These are phyloP conservation scores for Zaprionus taronus DNA, from an alignment of 1,140 invertebrate genomes.

Conservation along the genomic window DNA sequence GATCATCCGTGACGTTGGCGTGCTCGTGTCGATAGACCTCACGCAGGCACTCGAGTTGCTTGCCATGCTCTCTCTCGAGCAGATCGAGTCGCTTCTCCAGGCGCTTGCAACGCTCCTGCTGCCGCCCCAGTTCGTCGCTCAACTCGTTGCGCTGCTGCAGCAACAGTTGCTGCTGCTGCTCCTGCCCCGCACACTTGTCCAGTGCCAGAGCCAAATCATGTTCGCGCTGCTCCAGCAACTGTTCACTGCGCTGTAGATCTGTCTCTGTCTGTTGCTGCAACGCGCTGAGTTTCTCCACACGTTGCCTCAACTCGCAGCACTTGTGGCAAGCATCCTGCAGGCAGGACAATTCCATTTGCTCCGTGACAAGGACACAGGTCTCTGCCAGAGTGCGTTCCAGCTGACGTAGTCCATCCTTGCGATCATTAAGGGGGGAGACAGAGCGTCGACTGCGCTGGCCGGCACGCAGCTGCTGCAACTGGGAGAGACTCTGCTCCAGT, in stretches of 20 bases:
- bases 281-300: conserved; percentile 64
- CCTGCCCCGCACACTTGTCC: conserved; percentile 70
- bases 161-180: conserved; percentile 72
- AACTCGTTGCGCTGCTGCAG: conserved; percentile 79
- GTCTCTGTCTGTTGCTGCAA: conserved; percentile 67
- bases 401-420: conserved; percentile 86
- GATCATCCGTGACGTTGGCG: conserved; percentile 85
- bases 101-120: conserved; percentile 88
- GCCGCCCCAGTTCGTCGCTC: conserved; percentile 85
- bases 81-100: conserved; percentile 89
- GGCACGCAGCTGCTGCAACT: conserved; percentile 86
- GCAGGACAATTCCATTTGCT: conserved; percentile 76
- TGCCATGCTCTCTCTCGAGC: conserved; percentile 91
- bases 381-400: conserved; percentile 87
- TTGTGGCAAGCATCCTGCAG: conserved; percentile 85
- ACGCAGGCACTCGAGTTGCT: conserved; percentile 90
- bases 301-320: conserved; percentile 82
- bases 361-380: conserved; percentile 84
- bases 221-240: conserved; percentile 73
- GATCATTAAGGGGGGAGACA: conserved; percentile 86
- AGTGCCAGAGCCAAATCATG: conserved; percentile 68
- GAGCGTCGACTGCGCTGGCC: conserved; percentile 85
- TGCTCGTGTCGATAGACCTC: conserved; percentile 88
- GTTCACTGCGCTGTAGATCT: conserved; percentile 69
- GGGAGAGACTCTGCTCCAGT: conserved; percentile 79